Evolutionary conservation across 1,140 invertebrate species (phyloP), one percentile per base, ranked within the genome.

Genomic region (Spodoptera frugiperda): DNA sequence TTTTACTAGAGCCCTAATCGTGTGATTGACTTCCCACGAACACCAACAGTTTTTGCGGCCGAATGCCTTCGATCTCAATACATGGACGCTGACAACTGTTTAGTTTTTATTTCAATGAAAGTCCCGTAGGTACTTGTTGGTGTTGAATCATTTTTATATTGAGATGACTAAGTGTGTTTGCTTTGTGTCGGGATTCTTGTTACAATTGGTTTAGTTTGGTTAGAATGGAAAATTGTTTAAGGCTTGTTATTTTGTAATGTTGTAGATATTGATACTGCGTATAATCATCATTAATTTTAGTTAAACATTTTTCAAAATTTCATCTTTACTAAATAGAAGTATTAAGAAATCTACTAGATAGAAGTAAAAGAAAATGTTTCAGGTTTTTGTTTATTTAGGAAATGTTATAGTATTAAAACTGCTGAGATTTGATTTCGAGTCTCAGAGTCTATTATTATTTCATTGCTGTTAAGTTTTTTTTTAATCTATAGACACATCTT

Each of bases 21-120:
- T 76, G 76, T 88, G 86, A 87, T 87, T 83, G 84, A 85, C 86
- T 90, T 89, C 87, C 84, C 85, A 87, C 85, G 83, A 88, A 82
- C 81, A 53, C 75, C 61, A 81, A 77, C 72, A 81, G 53, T 86
- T 89, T 89, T 89, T 88, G 77, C 81, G 65, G n/a, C 44, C 65
- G 74, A 78, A 72, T 84, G 63, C 79, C 68, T 79, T 30, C 79
- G 78, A 84, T 71, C 49, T 53, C 49, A 33, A 17, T 30, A 53
- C 49, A 70, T 39, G 68, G 15, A 17, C 39, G 19, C 14, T 21
- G 65, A 44, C n/a, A 10, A 46, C 39, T 25, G 12, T 72, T 57
- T 59, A n/a, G 70, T 72, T 72, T 72, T 72, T 72, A 72, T 59
- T 46, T 59, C 54, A 72, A 59, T 72, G 54, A 19, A 51, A 77